Conservation (phyloP, 2,797 vertebrate genomes). For the Cyprinella venusta region DNA sequence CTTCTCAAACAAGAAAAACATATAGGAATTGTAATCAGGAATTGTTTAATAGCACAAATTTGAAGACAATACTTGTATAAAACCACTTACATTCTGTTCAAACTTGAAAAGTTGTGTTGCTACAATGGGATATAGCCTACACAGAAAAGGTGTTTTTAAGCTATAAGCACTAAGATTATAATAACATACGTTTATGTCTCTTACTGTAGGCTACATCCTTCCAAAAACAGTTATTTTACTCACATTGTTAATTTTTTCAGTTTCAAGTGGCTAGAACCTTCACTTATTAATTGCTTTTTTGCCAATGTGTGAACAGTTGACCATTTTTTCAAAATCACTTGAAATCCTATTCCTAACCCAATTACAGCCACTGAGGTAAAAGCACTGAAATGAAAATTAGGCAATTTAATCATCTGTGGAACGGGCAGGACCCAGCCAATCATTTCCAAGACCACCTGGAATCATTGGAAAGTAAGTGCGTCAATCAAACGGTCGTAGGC, state of each 20-base stretch:
- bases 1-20: not conserved
- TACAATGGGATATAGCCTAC: no score
- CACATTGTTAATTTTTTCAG: not conserved
- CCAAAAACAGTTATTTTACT: not conserved
- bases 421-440: no score
- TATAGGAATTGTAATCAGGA: not conserved
- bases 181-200: no score
- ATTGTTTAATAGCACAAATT: not conserved
- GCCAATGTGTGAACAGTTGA: no score
- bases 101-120: not conserved
- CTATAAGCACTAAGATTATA: not conserved
- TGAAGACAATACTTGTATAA: not conserved
- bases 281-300: not conserved
- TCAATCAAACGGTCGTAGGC: no score
- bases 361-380: no score
- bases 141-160: not conserved
- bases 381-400: no score
- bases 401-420: no score
- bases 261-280: not conserved
- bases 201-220: not conserved
- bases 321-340: no score
- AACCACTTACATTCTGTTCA: not conserved
- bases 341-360: no score
- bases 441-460: no score
- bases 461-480: no score